phyloP scores from a whole-genome alignment of 2,797 vertebrate species.

The Kryptopterus vitreolus region DNA sequence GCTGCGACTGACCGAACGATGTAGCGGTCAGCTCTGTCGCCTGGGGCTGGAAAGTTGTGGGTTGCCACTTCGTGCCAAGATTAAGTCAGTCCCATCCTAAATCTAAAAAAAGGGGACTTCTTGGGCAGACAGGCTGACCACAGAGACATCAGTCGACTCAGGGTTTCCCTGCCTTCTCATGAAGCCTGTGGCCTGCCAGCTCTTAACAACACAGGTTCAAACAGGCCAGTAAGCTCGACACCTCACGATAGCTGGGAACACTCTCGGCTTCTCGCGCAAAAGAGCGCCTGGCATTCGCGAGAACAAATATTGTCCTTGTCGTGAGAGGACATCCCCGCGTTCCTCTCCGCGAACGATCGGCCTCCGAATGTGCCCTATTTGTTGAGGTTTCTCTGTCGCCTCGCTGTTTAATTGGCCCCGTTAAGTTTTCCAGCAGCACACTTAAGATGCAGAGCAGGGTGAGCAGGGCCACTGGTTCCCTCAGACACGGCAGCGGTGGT shows the following conservation, averaged over 20 bases:
- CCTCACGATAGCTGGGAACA: slow-evolving; percentile 61
- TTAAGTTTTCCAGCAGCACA: slow-evolving; percentile 54
- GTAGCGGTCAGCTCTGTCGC: slow-evolving; percentile 64
- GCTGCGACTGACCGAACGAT: slow-evolving; percentile 58
- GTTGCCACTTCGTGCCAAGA: slow-evolving; percentile 52
- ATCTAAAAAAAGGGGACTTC: slow-evolving; percentile 63
- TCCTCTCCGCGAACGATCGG: slow-evolving; percentile 34
- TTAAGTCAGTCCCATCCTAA: slow-evolving; percentile 62
- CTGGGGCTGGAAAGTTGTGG: slow-evolving; percentile 65
- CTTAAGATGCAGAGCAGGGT: slow-evolving; percentile 34
- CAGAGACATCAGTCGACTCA: slow-evolving; percentile 62
- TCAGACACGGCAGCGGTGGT: slow-evolving; percentile 45
- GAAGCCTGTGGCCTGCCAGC: slow-evolving; percentile 49
- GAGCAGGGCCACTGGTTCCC: slow-evolving; percentile 38
- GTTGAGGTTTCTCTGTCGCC: slow-evolving; percentile 39
- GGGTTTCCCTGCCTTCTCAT: slow-evolving; percentile 62
- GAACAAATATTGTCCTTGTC: slow-evolving; percentile 52
- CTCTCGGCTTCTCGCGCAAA: slow-evolving; percentile 34
- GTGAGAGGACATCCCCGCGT: slow-evolving; percentile 47
- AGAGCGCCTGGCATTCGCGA: slow-evolving; percentile 45
- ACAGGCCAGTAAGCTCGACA: slow-evolving; percentile 41
- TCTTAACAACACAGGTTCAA: slow-evolving; percentile 60
- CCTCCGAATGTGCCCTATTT: slow-evolving; percentile 47
- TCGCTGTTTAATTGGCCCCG: slow-evolving; percentile 53
- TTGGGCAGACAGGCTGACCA: slow-evolving; percentile 61